Percentiles rank a stretch among this genome's conserved stretches.
phyloP scores from a whole-genome alignment of 2,113 vertebrate species.

The Pampusana beccarii region DNA sequence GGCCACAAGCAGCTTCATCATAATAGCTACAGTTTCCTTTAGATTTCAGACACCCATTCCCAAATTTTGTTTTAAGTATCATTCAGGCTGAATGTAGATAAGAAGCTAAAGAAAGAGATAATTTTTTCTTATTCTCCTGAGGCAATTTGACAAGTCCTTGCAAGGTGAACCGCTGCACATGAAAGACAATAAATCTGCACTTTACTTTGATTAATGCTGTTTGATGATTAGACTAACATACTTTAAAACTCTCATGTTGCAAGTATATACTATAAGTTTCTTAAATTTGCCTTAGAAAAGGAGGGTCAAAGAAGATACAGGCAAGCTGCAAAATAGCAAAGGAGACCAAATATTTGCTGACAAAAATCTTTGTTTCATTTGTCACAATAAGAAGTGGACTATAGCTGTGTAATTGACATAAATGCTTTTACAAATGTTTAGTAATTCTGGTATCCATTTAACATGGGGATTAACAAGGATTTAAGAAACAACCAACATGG shows the following conservation, averaged over 20 bases:
- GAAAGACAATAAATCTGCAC: neutral
- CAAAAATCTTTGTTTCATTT: neutral
- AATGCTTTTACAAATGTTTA: neutral
- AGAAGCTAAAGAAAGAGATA: neutral
- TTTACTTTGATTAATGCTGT: neutral
- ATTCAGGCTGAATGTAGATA: constrained; percentile 33
- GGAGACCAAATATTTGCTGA: neutral
- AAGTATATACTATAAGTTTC: neutral
- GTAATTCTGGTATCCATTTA: neutral
- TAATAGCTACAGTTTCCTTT: constrained; percentile 66
- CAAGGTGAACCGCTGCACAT: neutral
- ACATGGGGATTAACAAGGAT: neutral
- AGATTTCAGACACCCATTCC: constrained; percentile 46
- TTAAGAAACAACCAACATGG: neutral
- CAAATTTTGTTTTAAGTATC: constrained; percentile 60
- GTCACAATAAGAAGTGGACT: neutral
- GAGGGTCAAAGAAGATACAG: neutral
- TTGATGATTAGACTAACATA: neutral
- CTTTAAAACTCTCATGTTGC: neutral
- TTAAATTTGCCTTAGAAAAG: neutral
- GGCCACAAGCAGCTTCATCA: constrained; percentile 33
- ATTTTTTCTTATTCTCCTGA: neutral
- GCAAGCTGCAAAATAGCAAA: neutral
- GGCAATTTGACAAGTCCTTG: neutral
- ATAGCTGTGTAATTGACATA: neutral